Percentiles rank a stretch among this genome's conserved stretches.
Evolutionary conservation across 2,888 invertebrate species (phyloP).

Genomic region (Polietes domitor): DNA sequence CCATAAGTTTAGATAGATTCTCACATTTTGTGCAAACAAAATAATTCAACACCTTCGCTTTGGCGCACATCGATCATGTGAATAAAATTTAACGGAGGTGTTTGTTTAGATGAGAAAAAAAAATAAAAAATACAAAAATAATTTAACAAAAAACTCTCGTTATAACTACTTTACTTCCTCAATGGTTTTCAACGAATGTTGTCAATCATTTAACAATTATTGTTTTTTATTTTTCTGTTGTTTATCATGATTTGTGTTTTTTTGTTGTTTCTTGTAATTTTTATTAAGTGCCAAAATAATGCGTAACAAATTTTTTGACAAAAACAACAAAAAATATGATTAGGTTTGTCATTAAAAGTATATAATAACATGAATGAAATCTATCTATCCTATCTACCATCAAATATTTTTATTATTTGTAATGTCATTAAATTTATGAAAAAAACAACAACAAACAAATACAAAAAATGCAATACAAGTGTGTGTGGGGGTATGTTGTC

Average conservation of each 20-base stretch:
- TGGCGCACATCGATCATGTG: background rate
- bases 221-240: background rate
- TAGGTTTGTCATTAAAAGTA: background rate
- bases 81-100: background rate
- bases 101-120: background rate
- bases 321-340: background rate
- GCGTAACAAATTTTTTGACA: background rate
- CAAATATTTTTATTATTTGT: background rate
- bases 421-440: background rate
- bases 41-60: background rate
- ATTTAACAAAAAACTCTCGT: background rate
- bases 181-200: background rate
- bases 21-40: background rate
- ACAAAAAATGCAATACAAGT: too few relatives aligned
- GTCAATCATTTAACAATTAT: background rate
- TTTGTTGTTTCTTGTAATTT: background rate
- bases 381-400: too few relatives aligned
- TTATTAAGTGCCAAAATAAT: background rate
- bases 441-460: too few relatives aligned
- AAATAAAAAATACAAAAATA: background rate
- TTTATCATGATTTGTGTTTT: background rate
- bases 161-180: conserved; percentile 3
- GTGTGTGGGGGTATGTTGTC: too few relatives aligned
- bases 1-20: too few relatives aligned
- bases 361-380: background rate